These are phyloP conservation scores for Halictus ligatus DNA, from an alignment of 2,888 invertebrate genomes.

Conservation along the genomic window DNA sequence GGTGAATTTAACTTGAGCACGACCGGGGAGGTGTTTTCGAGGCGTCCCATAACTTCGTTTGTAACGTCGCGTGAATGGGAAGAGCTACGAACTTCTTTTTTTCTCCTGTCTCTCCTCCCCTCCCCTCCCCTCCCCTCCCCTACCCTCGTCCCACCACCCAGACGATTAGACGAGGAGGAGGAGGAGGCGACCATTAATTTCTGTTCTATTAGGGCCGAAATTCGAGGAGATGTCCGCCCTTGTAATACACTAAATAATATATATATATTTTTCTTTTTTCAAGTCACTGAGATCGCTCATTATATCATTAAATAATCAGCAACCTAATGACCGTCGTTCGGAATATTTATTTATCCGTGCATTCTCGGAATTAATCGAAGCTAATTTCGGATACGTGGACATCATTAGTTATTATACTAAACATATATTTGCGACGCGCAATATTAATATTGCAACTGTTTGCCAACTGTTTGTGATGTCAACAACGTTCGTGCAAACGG, in stretches of 20 bases:
- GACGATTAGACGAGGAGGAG: neutral
- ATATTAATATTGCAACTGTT: neutral
- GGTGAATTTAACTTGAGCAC: constrained; percentile 50
- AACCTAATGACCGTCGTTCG: too few species aligned
- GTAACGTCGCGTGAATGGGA: constrained; percentile 40
- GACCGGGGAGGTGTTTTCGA: constrained; percentile 38
- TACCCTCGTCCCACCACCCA: too few species aligned
- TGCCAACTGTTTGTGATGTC: neutral
- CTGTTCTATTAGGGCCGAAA: neutral
- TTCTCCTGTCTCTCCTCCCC: too few species aligned
- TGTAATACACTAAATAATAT: neutral
- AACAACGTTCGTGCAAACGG: neutral
- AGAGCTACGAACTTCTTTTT: neutral
- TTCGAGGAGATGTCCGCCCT: neutral
- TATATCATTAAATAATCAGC: too few species aligned
- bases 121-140: too few species aligned
- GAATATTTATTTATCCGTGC: too few species aligned
- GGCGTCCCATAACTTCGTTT: constrained; percentile 43
- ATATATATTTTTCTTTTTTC: too few species aligned
- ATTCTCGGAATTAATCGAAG: neutral
- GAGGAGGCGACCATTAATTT: neutral
- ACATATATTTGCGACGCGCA: neutral
- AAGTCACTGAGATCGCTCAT: too few species aligned
- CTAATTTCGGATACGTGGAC: neutral
- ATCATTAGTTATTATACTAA: neutral